Percentiles rank a stretch among this genome's conserved stretches.
phyloP scores from a whole-genome alignment of 2,113 vertebrate genomes.

The Cyprinodon brontotheroides region DNA sequence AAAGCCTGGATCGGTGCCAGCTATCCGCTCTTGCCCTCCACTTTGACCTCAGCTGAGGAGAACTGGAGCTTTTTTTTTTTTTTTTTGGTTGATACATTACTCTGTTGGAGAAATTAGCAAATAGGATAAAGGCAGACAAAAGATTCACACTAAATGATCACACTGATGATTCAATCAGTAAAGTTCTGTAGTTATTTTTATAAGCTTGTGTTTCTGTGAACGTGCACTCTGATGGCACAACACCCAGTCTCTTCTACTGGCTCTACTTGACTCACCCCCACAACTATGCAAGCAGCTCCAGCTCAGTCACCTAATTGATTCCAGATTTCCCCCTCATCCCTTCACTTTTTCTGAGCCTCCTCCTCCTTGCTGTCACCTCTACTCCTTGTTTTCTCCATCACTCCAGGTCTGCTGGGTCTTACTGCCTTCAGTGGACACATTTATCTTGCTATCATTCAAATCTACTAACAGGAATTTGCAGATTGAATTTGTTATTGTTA shows the following conservation, averaged over 20 bases:
- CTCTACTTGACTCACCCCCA: slow-evolving; percentile 74
- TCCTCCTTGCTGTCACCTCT: slow-evolving; percentile 51
- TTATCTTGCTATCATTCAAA: slow-evolving; percentile 7
- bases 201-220: slow-evolving; percentile 36
- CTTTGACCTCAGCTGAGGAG: slow-evolving; percentile 63
- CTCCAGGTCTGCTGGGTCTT: slow-evolving; percentile 45
- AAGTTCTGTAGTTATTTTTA: slow-evolving; percentile 7
- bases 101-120: slow-evolving; percentile 4
- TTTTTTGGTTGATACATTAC: slow-evolving; percentile 53
- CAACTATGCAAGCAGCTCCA: slow-evolving; percentile 75
- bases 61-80: slow-evolving; percentile 41
- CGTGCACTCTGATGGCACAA: slow-evolving; percentile 43
- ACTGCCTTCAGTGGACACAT: slow-evolving; percentile 35
- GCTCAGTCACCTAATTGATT: slow-evolving; percentile 78
- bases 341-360: not conserved
- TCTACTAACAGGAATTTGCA: not conserved
- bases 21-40: slow-evolving; percentile 53
- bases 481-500: not conserved
- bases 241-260: slow-evolving; percentile 49
- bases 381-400: slow-evolving; percentile 38
- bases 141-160: not conserved
- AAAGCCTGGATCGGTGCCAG: slow-evolving; percentile 63
- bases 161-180: not conserved
- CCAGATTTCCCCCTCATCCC: slow-evolving; percentile 64
- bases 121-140: not conserved